Conservation (phyloP, 64 coral and sea anemone species). For the Porites australiensis region DNA sequence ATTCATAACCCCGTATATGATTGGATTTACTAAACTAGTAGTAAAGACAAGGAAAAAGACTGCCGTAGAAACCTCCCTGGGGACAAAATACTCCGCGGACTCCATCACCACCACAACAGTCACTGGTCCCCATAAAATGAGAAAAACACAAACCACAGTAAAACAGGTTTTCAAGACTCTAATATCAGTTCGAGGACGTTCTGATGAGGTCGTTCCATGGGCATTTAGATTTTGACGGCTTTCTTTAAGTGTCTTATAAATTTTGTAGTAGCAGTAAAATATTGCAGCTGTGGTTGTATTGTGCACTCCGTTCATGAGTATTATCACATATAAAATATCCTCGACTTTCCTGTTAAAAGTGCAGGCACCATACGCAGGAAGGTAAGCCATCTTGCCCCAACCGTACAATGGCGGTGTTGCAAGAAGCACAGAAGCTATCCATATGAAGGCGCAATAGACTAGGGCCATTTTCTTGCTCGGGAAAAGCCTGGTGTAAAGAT, state of each 20-base stretch:
- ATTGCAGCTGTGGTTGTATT: slow-evolving; percentile 4
- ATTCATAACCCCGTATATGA: slow-evolving; percentile 74
- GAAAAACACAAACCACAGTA: neutral
- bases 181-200: slow-evolving; percentile 30
- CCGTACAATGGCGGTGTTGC: slow-evolving; percentile 24
- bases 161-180: slow-evolving; percentile 55
- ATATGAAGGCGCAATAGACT: neutral
- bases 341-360: slow-evolving; percentile 57
- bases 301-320: slow-evolving; percentile 31
- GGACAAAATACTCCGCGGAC: neutral
- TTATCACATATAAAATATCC: slow-evolving; percentile 54
- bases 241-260: slow-evolving; percentile 54
- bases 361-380: slow-evolving; percentile 28
- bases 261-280: neutral
- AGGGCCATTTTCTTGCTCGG: too few relatives aligned
- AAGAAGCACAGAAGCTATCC: slow-evolving; percentile 45
- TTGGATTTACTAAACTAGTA: slow-evolving; percentile 57
- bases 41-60: slow-evolving; percentile 66
- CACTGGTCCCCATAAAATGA: slow-evolving; percentile 54
- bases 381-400: slow-evolving; percentile 27
- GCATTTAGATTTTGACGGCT: slow-evolving; percentile 13
- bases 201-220: neutral
- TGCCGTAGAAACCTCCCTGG: slow-evolving; percentile 30
- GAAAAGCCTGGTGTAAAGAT: neutral
- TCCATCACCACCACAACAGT: slow-evolving; percentile 45